Evolutionary conservation across 2,888 invertebrate species (phyloP), one percentile per base, ranked within the genome.

Genomic region (Pyrochroa serraticornis): DNA sequence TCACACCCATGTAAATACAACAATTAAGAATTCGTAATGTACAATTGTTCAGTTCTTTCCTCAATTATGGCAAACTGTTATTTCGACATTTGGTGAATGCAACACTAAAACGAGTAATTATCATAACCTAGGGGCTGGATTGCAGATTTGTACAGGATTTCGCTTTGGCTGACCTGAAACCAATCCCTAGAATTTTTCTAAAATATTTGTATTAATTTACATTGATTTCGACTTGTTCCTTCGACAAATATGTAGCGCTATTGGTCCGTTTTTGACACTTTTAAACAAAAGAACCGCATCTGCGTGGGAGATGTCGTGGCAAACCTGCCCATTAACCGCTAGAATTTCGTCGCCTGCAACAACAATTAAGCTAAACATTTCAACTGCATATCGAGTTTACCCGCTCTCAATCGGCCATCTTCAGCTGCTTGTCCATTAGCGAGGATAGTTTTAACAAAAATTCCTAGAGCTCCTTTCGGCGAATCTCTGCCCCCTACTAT

Each of bases 401-500:
- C 93, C 80, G 92, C 92, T 81, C 85, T 86, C 58, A 94, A 82
- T 80, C 89, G 84, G 37, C 92, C 92, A 78, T 92, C 91, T 71
- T 93, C 92, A 48, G 91, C 87, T 36, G 93, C 92, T 76, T 93
- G 90, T 37, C 93, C 93, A 75, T 86, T 86, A 41, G 90, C 87
- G 70, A 93, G 84, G 66, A 94, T 91, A 73, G 91, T 91, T 77
- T 93, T 91, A 66, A 93, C 89, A 78, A 91, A 93, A 75, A 94
- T 93, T 39, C 93, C 93, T 74, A 93, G 85, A 61, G 89, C 89
- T 54, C 92, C 93, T 75, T 90, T 87, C 1, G 92, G 91, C 33
- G 92, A 92, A 76, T 94, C 93, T 56, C 89, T 84, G 42, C 93
- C 93, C 37, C 93, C 94, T 1, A 93, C 93, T 67, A 94, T 92